These are phyloP conservation scores for Strigamia crassipes DNA, from an alignment of 2,888 invertebrate genomes.

Conservation along the genomic window DNA sequence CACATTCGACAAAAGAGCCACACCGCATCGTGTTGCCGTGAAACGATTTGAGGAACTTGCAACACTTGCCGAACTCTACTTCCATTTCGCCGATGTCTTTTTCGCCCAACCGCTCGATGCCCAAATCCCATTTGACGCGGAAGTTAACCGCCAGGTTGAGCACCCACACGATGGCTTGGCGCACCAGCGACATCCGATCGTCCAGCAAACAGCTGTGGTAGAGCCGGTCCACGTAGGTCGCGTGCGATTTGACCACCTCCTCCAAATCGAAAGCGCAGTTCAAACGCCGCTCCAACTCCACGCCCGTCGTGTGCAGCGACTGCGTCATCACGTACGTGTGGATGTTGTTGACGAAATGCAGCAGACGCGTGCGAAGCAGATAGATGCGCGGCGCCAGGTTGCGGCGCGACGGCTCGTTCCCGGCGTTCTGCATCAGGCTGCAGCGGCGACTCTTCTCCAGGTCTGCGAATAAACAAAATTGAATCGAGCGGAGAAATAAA, in stretches of 20 bases:
- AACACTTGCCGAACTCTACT: constrained; percentile 56
- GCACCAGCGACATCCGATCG: constrained; percentile 54
- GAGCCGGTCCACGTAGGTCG: constrained; percentile 54
- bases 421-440: background rate
- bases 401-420: background rate
- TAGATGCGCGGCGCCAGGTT: constrained; percentile 53
- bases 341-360: constrained; percentile 59
- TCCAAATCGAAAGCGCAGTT: constrained; percentile 46
- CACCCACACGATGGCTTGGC: constrained; percentile 56
- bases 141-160: constrained; percentile 56
- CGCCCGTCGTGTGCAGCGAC: constrained; percentile 57
- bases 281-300: constrained; percentile 55
- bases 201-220: constrained; percentile 57
- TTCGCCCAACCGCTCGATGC: constrained; percentile 49
- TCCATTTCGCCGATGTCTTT: constrained; percentile 54
- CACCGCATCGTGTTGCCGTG: constrained; percentile 56
- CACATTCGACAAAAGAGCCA: constrained; percentile 58
- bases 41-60: constrained; percentile 57
- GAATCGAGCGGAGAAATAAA: too few species aligned
- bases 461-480: background rate
- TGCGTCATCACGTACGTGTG: constrained; percentile 60
- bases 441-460: background rate
- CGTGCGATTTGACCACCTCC: constrained; percentile 6
- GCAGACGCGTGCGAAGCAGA: constrained; percentile 57
- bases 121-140: constrained; percentile 55